Conservation (phyloP, 2,888 invertebrate genomes). For the Tetragnatha montana region DNA sequence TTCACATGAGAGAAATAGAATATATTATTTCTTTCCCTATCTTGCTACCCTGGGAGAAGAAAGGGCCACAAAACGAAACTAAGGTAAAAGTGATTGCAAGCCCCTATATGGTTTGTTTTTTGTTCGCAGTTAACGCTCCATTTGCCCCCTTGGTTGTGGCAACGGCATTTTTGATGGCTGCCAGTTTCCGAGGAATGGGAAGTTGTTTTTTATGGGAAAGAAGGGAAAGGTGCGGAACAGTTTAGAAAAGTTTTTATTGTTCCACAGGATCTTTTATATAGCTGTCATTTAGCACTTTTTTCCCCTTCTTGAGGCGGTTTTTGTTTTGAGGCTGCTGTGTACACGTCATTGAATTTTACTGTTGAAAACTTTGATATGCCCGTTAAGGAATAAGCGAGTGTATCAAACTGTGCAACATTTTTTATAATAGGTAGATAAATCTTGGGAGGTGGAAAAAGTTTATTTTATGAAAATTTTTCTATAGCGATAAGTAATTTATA, state of each 20-base stretch:
- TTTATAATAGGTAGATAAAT: neutral
- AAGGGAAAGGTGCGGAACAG: conserved; percentile 26
- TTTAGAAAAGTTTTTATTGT: conserved; percentile 57
- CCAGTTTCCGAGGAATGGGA: conserved; percentile 50
- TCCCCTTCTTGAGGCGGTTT: conserved; percentile 17
- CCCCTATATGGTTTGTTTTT: conserved; percentile 23
- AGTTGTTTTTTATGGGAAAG: neutral
- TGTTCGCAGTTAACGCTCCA: conserved; percentile 51
- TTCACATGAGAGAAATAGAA: neutral
- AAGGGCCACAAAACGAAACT: conserved; percentile 14
- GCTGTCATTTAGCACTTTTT: conserved; percentile 44
- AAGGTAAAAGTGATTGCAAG: conserved; percentile 47
- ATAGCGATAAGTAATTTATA: too few relatives aligned
- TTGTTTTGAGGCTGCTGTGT: conserved; percentile 4
- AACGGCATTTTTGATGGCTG: conserved; percentile 46
- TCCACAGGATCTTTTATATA: conserved; percentile 35
- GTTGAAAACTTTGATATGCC: neutral
- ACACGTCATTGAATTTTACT: conserved; percentile 26
- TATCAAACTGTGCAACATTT: neutral
- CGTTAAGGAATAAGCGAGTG: neutral
- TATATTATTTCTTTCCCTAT: neutral
- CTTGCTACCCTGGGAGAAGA: neutral
- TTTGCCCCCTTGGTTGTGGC: conserved; percentile 16
- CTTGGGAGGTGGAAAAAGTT: too few relatives aligned
- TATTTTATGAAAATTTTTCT: too few relatives aligned